Evolutionary conservation across 2,797 vertebrate species (phyloP).

Genomic region (Lithobates sylvaticus): DNA sequence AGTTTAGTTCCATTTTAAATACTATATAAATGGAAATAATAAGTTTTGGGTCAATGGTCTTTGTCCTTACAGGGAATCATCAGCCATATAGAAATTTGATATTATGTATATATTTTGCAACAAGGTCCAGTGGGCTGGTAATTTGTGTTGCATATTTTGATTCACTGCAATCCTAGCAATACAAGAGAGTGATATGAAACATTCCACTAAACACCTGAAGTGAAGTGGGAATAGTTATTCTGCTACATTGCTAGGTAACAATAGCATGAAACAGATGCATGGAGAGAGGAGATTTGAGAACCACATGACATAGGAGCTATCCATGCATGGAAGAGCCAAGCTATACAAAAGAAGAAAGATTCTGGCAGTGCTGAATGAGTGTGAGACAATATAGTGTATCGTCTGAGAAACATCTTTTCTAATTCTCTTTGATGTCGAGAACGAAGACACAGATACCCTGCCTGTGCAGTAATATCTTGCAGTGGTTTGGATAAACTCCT

Average conservation of each 20-base stretch:
- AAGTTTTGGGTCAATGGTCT: too few relatives aligned
- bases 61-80: too few relatives aligned
- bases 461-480: slow-evolving; percentile 18
- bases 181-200: not conserved
- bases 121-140: too few relatives aligned
- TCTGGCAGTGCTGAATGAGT: slow-evolving; percentile 14
- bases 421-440: slow-evolving; percentile 30
- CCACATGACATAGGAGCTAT: not conserved
- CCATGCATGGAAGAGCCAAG: not conserved
- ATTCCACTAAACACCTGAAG: not conserved
- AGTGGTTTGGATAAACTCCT: slow-evolving; percentile 20
- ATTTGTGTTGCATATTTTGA: too few relatives aligned
- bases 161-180: too few relatives aligned
- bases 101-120: too few relatives aligned
- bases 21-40: too few relatives aligned
- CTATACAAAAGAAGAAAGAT: slow-evolving; percentile 16
- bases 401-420: slow-evolving; percentile 39
- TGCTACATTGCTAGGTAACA: not conserved
- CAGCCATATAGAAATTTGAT: too few relatives aligned
- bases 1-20: too few relatives aligned
- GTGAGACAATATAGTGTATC: slow-evolving; percentile 31
- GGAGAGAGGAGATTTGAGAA: slow-evolving; percentile 1
- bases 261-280: slow-evolving; percentile 11
- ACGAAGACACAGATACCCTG: slow-evolving; percentile 31
- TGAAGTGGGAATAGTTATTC: not conserved